A percentile compares a stretch with the other conserved stretches of the same genome.
Conservation (phyloP, 2,797 vertebrate species). For the Accipiter minullus region DNA sequence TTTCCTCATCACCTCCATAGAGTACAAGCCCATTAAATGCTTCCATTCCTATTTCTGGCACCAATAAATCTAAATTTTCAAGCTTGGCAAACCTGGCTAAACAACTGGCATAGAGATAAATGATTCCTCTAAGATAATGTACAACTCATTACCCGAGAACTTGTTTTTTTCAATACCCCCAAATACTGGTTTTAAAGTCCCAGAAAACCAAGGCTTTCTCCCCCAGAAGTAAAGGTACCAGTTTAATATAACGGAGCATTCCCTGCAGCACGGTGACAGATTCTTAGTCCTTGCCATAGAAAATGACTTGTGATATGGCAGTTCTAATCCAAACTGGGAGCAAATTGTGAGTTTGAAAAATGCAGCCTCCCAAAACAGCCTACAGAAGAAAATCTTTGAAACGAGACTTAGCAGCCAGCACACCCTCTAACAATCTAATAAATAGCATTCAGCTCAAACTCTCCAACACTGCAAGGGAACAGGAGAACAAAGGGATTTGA, state of each 20-base stretch:
- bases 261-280: neutral
- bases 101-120: conserved; percentile 75
- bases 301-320: neutral
- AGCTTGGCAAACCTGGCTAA: conserved; percentile 70
- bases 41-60: conserved; percentile 66
- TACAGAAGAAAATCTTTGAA: conserved; percentile 5
- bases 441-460: conserved; percentile 49
- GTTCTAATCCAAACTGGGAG: neutral
- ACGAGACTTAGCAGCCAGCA: conserved; percentile 42
- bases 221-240: neutral
- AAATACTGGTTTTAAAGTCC: neutral
- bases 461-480: conserved; percentile 17
- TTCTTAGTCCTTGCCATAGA: neutral
- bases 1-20: conserved; percentile 11
- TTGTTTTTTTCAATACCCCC: neutral
- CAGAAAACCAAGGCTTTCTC: neutral
- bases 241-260: neutral
- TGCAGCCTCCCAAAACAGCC: neutral
- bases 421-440: conserved; percentile 16
- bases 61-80: conserved; percentile 80
- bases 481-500: conserved; percentile 62
- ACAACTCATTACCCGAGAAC: conserved; percentile 56
- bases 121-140: conserved; percentile 66
- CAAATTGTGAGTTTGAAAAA: neutral
- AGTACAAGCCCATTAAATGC: conserved; percentile 60